Evolutionary conservation across 2,888 invertebrate species (phyloP).

Genomic region (Lagria hirta): DNA sequence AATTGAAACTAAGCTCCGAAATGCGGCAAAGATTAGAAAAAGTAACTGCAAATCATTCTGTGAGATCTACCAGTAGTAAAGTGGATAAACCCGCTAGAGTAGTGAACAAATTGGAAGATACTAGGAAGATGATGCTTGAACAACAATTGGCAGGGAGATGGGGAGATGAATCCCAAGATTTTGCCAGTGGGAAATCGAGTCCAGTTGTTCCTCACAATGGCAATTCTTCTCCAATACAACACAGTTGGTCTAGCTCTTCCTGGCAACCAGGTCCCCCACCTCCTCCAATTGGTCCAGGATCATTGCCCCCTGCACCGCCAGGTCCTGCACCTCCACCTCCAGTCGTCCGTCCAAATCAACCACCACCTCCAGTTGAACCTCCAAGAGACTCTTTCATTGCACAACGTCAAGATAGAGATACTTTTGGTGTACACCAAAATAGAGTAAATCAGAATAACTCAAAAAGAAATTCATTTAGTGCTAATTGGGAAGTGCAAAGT

Average conservation of each 20-base stretch:
- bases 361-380: conserved; percentile 67
- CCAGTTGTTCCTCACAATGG: conserved; percentile 50
- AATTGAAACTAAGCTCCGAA: conserved; percentile 85
- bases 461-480: conserved; percentile 53
- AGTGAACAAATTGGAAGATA: conserved; percentile 81
- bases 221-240: conserved; percentile 49
- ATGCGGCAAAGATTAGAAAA: conserved; percentile 88
- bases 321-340: conserved; percentile 64
- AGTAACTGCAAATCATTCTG: conserved; percentile 86
- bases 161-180: conserved; percentile 61
- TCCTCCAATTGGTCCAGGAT: conserved; percentile 61
- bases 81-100: conserved; percentile 68
- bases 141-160: conserved; percentile 75
- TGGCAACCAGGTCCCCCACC: conserved; percentile 62
- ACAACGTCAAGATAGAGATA: conserved; percentile 69
- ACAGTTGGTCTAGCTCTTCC: conserved; percentile 51
- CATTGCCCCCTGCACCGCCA: conserved; percentile 63
- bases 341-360: conserved; percentile 60
- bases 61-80: conserved; percentile 74
- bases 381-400: conserved; percentile 64
- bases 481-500: conserved; percentile 54
- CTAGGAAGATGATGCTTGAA: conserved; percentile 80
- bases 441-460: conserved; percentile 47
- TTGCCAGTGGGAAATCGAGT: conserved; percentile 46
- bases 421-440: conserved; percentile 73